Evolutionary conservation across 2,888 invertebrate species (phyloP), one percentile per base, ranked within the genome.

Genomic region (Zeuzera pyrina): DNA sequence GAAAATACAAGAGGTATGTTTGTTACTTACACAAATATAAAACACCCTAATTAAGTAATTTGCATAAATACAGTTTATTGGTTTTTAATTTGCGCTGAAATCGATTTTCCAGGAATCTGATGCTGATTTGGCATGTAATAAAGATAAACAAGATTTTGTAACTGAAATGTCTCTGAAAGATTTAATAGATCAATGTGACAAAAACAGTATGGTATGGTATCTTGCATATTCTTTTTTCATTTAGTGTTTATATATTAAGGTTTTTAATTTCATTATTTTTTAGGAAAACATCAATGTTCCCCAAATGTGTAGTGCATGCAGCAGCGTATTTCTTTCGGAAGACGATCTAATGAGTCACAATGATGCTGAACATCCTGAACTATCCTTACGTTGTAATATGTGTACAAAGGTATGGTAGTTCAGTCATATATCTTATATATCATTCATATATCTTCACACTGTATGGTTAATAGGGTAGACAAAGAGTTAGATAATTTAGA

Each of bases 311-410:
- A 55, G 48, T 5, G 43, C 57, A n/a, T 84, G 84, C 36, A 64
- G 59, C 19, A 63, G 60, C 15, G 47, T 73, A 11, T 71, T 72
- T 41, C 41, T 59, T 3, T 60, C 72, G 0, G 67, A 66, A 33
- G 57, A 55, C 2, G 70, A 74, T 26, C 52, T 79, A 7, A 54
- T 56, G 14, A 53, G 45, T 15, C 85, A 85, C 38, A 66, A 69
- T 29, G 76, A 76, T 35, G 41, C 45, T 3, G 70, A 76, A 7
- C 83, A 86, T 32, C 85, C 86, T 1, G 78, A 85, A 39, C 57
- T 83, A 4, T 84, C 83, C 0, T 57, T 74, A 19, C 70, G 83
- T 16, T 88, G 88, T 43, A 71, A 71, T 15, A 62, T 76, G 12
- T 88, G 88, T 47, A 61, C 70, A 12, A 86, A 84, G 65, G 83